Conservation (phyloP, 2,888 invertebrate species). For the Protula sp. region DNA sequence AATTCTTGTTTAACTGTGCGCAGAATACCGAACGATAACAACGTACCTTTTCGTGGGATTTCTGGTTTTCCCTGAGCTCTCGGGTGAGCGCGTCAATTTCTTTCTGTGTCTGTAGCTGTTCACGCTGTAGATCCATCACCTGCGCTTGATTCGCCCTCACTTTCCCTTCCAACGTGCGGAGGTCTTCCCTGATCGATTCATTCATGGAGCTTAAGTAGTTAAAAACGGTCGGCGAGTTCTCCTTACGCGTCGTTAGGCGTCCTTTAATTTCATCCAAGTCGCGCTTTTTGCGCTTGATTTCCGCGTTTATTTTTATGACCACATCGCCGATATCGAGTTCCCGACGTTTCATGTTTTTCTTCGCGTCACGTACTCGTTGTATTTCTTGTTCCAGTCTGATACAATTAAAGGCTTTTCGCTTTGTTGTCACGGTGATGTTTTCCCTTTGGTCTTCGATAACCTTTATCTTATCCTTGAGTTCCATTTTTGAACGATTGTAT, state of each 20-base stretch:
- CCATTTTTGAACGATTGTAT: constrained; percentile 25
- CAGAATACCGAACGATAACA: too few species aligned
- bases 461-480: constrained; percentile 23
- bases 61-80: constrained; percentile 18
- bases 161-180: constrained; percentile 23
- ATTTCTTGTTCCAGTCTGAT: constrained; percentile 5
- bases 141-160: constrained; percentile 6
- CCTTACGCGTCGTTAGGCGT: constrained; percentile 1
- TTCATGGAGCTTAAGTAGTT: constrained; percentile 19
- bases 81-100: constrained; percentile 25
- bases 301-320: neutral
- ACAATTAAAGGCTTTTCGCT: constrained; percentile 3
- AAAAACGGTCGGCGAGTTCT: constrained; percentile 8
- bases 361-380: constrained; percentile 7
- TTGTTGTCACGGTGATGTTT: constrained; percentile 6
- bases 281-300: constrained; percentile 1
- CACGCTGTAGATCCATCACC: neutral
- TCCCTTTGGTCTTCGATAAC: constrained; percentile 10
- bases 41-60: constrained; percentile 17
- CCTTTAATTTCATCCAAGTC: constrained; percentile 11
- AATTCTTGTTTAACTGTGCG: too few species aligned
- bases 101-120: constrained; percentile 14
- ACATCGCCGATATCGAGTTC: constrained; percentile 2
- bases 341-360: constrained; percentile 3
- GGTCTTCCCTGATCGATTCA: constrained; percentile 29